A percentile compares a stretch with the other conserved stretches of the same genome.
phyloP scores from a whole-genome alignment of 30 jellyfish, hydroid and myxozoan genomes.

The Hydractinia echinata region DNA sequence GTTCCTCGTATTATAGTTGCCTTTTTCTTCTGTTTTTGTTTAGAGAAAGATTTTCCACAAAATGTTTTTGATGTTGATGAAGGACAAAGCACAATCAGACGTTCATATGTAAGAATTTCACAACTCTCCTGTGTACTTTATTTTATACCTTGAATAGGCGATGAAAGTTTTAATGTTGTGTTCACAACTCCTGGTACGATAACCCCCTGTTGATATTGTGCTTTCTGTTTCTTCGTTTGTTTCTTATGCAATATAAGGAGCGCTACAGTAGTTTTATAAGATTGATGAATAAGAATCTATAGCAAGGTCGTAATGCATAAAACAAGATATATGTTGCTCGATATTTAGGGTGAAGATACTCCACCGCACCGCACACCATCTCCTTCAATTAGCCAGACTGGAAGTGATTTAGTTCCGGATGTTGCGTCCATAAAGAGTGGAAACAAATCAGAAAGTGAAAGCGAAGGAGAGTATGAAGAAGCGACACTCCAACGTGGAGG shows the following conservation, averaged over 20 bases:
- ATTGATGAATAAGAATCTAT: too few relatives aligned
- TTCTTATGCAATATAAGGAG: too few relatives aligned
- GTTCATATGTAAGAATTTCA: constrained; percentile 36
- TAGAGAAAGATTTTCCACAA: constrained; percentile 58
- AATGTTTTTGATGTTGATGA: constrained; percentile 58
- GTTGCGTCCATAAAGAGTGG: constrained; percentile 42
- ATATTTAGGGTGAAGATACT: constrained; percentile 39
- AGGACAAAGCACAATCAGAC: constrained; percentile 64
- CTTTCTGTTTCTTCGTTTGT: too few relatives aligned
- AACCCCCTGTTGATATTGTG: too few relatives aligned
- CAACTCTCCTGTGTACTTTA: neutral
- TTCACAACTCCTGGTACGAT: too few relatives aligned
- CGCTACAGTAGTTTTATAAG: too few relatives aligned
- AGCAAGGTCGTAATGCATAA: too few relatives aligned
- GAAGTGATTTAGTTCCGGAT: constrained; percentile 26
- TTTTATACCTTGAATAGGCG: too few relatives aligned
- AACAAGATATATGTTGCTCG: too few relatives aligned
- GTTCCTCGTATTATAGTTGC: neutral
- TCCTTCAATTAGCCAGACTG: constrained; percentile 11
- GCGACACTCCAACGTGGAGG: constrained; percentile 47
- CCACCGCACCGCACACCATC: constrained; percentile 43
- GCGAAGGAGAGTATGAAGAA: constrained; percentile 50
- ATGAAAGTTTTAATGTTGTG: too few relatives aligned
- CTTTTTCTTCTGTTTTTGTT: neutral
- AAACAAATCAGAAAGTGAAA: constrained; percentile 34